A percentile compares a stretch with the other conserved stretches of the same genome.
These are phyloP conservation scores for Ceraclea dissimilis DNA, from an alignment of 2,888 invertebrate genomes.

Conservation along the genomic window DNA sequence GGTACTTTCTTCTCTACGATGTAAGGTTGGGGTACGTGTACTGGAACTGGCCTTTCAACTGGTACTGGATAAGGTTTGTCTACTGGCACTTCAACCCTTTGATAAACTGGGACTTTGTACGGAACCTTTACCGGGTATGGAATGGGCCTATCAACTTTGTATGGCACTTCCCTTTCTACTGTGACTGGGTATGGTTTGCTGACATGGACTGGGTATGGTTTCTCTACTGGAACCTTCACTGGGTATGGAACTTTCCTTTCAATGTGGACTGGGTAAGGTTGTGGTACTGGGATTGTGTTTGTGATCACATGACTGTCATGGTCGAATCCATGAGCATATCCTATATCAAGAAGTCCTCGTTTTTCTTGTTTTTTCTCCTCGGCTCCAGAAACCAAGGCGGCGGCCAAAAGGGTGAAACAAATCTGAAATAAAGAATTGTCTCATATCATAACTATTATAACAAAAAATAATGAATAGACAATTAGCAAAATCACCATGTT, in stretches of 20 bases:
- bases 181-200: constrained; percentile 18
- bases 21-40: constrained; percentile 23
- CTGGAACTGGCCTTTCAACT: constrained; percentile 20
- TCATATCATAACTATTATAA: too few species aligned
- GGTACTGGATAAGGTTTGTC: constrained; percentile 23
- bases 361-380: constrained; percentile 21
- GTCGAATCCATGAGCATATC: background rate
- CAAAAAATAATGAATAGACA: too few species aligned
- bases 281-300: constrained; percentile 38
- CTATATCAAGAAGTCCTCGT: constrained; percentile 15
- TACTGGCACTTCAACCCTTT: constrained; percentile 24
- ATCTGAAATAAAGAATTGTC: constrained; percentile 4
- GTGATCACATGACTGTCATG: constrained; percentile 16
- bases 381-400: constrained; percentile 2
- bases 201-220: constrained; percentile 20
- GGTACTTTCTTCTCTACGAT: constrained; percentile 23
- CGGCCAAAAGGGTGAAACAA: background rate
- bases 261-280: constrained; percentile 44
- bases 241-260: constrained; percentile 41
- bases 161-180: constrained; percentile 20
- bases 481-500: too few species aligned
- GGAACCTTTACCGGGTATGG: constrained; percentile 24
- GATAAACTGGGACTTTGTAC: constrained; percentile 21
- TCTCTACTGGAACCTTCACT: constrained; percentile 35
- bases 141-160: constrained; percentile 20